Base-by-base conservation (phyloP, 1,140 invertebrate species). In the Hesperophylax magnus region DNA sequence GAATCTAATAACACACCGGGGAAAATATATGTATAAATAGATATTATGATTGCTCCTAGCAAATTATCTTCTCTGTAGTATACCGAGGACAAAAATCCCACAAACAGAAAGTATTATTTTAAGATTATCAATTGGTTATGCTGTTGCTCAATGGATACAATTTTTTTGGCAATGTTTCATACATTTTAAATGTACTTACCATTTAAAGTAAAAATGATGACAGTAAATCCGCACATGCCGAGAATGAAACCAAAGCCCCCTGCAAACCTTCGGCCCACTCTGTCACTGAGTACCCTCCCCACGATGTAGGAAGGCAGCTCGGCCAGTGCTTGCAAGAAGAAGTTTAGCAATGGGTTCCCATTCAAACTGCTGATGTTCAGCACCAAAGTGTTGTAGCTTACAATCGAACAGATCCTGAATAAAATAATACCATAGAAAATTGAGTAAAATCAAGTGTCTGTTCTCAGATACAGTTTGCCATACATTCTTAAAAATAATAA, bases 261-360 rank as follows among this genome's bases (percentile, higher is more conserved):
- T 4, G 78, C 47, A 63, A 79, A 82, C 17, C 83, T 56, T 54
- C 83, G 34, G 1, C 83, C 83, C 6, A 82, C 20, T 34, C 27
- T 76, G 74, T 84, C 83, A 24, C 83, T 75, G 7, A 84, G 39
- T 2, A 80, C 14, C 65, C 53, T 88, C 76, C 88, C 91, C 15
- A 84, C 15, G 8, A 84, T 53, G 61, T 79, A 84, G 2, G 81
- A 67, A 4, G 92, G 92, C 6, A 93, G 86, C 85, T 93, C 93
- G 18, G 91, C 89, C 5, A 92, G 79, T 60, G 89, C 89, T 84
- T 93, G 90, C 47, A 91, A 86, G 81, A 93, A 91, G 85, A 92
- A 93, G 86, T 94, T 94, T 63, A 93, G 82, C 84, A 92, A 93
- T 31, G 92, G 92, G 86, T 93, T 93, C 79, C 93, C 93, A 53